Conservation (phyloP, 2,797 vertebrate genomes). For the Notoglanidium macrostoma region DNA sequence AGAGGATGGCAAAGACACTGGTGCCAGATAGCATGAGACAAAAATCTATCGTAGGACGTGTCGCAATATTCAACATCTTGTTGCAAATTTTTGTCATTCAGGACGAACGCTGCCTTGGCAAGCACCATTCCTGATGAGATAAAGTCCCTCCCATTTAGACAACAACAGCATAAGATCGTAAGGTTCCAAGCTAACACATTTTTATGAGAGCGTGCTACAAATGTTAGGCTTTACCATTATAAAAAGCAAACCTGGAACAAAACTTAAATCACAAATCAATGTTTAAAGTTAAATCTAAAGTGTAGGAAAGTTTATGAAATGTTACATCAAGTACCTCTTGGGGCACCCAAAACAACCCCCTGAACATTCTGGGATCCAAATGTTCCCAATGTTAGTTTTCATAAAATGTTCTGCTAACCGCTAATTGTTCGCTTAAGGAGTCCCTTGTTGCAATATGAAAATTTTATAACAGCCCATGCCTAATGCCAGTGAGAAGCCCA, state of each 20-base stretch:
- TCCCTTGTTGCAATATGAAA: neutral
- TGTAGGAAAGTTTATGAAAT: neutral
- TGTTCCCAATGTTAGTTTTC: neutral
- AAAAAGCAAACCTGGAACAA: neutral
- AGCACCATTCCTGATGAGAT: neutral
- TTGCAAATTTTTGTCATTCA: neutral
- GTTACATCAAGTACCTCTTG: neutral
- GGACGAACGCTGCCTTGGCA: neutral
- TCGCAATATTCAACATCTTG: neutral
- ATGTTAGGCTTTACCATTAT: neutral
- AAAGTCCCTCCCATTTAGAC: neutral
- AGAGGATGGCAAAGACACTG: slow-evolving; percentile 39
- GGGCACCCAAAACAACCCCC: neutral
- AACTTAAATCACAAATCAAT: neutral
- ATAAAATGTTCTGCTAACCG: neutral
- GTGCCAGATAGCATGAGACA: slow-evolving; percentile 20
- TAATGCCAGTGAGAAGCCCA: neutral
- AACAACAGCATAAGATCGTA: no score
- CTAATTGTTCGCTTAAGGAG: no score
- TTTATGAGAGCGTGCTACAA: neutral
- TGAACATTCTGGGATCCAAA: neutral
- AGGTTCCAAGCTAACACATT: neutral
- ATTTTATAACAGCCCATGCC: neutral
- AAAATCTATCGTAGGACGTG: neutral
- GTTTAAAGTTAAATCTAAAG: neutral